Evolutionary conservation across 2,113 vertebrate genomes (phyloP), one percentile per base, ranked within the genome.

Genomic region (Alectura lathami): DNA sequence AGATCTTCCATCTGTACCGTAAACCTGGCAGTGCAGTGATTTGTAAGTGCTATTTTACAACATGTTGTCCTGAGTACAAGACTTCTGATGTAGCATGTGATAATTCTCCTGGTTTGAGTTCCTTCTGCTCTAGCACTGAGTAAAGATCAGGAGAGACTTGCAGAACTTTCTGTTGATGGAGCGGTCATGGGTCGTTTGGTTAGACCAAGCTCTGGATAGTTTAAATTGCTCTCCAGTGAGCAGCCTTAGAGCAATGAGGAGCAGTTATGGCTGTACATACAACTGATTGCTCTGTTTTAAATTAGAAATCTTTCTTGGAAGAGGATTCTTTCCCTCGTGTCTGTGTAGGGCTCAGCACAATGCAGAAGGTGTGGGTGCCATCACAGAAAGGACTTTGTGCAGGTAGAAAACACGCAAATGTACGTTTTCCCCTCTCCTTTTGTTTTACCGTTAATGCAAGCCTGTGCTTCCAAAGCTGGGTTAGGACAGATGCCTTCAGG

Each of bases 141-240:
- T 42, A 62, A 75, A 83, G 42, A 64, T 64, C 26, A 48, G 53
- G 74, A 88, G 60, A 88, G 54, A 70, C 74, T 80, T 62, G 30
- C 78, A 82, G 51, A 75, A 42, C 45, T 56, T 82, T 91, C 45
- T 78, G 34, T 83, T 57, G 68, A 64, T 82, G 66, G 24, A 56
- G 24, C 14, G 0, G 0, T 26, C 27, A 23, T 82, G 88, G 54
- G 83, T 91, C 69, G n/a, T 57, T 90, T 86, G 72, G 56, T 80
- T 78, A 84, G 73, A 17, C 64, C 72, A 51, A 93, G 81, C 69
- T 90, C 60, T 86, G 17, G 84, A 84, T 93, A 92, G 77, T 93
- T 95, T 53, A 91, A 92, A 96, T 96, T 84, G 47, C 56, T 95
- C 60, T 89, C 68, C 80, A 81, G 3, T 86, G 86, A 94, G 26